Conservation (phyloP, 2,888 invertebrate species). For the Drosophila engyochracea region DNA sequence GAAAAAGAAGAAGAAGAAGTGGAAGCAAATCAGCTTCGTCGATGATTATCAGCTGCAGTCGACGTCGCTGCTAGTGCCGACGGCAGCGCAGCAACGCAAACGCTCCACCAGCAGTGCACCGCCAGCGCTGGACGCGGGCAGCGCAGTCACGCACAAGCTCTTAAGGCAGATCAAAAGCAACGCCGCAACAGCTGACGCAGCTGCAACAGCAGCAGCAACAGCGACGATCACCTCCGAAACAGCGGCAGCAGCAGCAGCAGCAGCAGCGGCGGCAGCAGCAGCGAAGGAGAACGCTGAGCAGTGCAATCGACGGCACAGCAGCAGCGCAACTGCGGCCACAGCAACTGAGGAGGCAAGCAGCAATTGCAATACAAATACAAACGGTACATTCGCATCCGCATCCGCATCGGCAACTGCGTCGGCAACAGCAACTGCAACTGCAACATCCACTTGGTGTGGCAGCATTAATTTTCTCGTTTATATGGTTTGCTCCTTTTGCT, state of each 20-base stretch:
- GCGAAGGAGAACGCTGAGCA: conserved; percentile 30
- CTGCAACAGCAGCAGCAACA: conserved; percentile 76
- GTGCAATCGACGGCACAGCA: conserved; percentile 53
- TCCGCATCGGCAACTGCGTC: conserved; percentile 36
- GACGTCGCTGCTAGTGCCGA: conserved; percentile 49
- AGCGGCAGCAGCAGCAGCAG: conserved; percentile 65
- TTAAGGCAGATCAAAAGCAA: conserved; percentile 46
- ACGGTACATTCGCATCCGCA: conserved; percentile 33
- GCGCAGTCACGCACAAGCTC: conserved; percentile 45
- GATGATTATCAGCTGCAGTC: conserved; percentile 61
- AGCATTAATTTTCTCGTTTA: conserved; percentile 83
- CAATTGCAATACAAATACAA: conserved; percentile 38
- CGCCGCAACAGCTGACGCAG: conserved; percentile 62
- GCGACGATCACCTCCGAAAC: conserved; percentile 76
- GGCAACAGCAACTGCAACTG: conserved; percentile 60
- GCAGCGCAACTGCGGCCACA: conserved; percentile 60
- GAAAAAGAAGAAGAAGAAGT: conserved; percentile 81
- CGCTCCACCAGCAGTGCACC: conserved; percentile 75
- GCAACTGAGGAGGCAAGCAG: conserved; percentile 60
- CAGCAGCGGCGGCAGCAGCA: conserved; percentile 45
- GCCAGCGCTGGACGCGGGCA: conserved; percentile 57
- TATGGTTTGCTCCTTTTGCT: conserved; percentile 84
- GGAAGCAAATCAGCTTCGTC: conserved; percentile 80
- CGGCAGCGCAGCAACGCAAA: conserved; percentile 57
- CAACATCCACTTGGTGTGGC: conserved; percentile 80